Evolutionary conservation across 2,113 vertebrate species (phyloP).

Genomic region (Monopterus albus): DNA sequence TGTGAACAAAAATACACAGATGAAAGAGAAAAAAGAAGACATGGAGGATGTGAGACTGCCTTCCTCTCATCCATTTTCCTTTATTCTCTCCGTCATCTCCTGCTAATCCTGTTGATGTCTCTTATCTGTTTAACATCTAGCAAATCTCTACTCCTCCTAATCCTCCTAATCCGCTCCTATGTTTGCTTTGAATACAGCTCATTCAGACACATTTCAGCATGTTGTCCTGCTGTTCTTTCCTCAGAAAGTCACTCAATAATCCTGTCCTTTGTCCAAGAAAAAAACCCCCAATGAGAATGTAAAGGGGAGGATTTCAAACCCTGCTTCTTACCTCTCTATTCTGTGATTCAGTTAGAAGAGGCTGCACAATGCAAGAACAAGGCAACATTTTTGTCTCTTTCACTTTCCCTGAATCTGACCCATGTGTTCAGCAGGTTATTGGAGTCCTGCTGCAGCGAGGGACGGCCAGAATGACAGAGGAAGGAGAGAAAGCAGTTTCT

Average conservation of each 20-base stretch:
- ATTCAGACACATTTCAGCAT: slow-evolving; percentile 1
- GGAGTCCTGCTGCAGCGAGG: slow-evolving; percentile 40
- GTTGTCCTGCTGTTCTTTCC: slow-evolving; percentile 28
- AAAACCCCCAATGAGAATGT: not conserved
- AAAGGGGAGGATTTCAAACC: slow-evolving; percentile 13
- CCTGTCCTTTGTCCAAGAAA: slow-evolving; percentile 10
- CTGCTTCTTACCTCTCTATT: not conserved
- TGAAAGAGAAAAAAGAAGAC: no score
- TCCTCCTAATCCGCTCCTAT: slow-evolving; percentile 19
- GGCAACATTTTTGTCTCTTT: not conserved
- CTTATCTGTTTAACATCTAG: slow-evolving; percentile 7
- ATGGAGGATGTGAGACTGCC: not conserved
- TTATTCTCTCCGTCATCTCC: not conserved
- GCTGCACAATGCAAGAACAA: not conserved
- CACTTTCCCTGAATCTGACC: slow-evolving; percentile 21
- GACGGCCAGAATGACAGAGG: slow-evolving; percentile 7
- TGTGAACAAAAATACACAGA: not conserved
- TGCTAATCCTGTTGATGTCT: slow-evolving; percentile 41
- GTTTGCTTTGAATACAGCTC: slow-evolving; percentile 11
- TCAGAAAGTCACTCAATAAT: slow-evolving; percentile 27
- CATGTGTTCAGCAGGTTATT: slow-evolving; percentile 64
- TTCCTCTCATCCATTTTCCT: not conserved
- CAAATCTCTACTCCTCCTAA: slow-evolving; percentile 43
- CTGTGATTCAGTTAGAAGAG: slow-evolving; percentile 2
- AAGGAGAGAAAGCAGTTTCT: not conserved